These are phyloP conservation scores for Trichogramma dendrolimi DNA, from an alignment of 2,888 invertebrate species.

Conservation along the genomic window DNA sequence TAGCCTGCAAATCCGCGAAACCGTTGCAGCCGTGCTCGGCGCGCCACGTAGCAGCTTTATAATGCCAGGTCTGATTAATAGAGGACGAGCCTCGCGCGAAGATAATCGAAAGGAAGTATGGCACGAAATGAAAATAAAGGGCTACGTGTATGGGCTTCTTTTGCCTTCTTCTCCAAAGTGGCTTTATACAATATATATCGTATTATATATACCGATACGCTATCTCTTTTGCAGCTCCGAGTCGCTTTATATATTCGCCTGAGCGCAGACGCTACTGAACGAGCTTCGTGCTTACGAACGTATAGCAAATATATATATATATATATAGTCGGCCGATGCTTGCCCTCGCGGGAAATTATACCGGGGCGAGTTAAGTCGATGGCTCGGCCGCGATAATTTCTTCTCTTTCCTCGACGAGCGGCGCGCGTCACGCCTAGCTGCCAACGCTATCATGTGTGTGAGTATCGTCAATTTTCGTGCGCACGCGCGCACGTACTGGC, in stretches of 20 bases:
- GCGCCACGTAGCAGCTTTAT: conserved; percentile 25
- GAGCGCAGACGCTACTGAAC: background rate
- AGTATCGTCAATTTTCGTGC: conserved; percentile 7
- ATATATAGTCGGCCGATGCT: background rate
- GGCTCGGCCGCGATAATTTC: conserved; percentile 34
- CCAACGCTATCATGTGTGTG: conserved; percentile 18
- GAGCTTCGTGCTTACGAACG: background rate
- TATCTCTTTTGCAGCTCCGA: conserved; percentile 36
- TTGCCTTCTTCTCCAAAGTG: too few relatives aligned
- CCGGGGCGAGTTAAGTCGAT: conserved; percentile 33
- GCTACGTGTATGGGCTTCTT: conserved; percentile 10
- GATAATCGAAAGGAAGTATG: conserved; percentile 51
- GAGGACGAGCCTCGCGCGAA: conserved; percentile 43
- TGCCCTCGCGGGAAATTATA: conserved; percentile 32
- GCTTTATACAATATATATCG: too few relatives aligned
- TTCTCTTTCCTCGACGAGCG: conserved; percentile 33
- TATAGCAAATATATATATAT: too few relatives aligned
- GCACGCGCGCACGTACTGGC: conserved; percentile 3
- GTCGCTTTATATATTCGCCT: conserved; percentile 28
- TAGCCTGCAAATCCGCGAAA: conserved; percentile 18
- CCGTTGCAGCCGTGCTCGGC: conserved; percentile 37
- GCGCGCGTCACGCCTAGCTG: conserved; percentile 34
- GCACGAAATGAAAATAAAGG: conserved; percentile 45
- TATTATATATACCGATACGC: conserved; percentile 19
- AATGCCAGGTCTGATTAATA: conserved; percentile 50